phyloP scores from a whole-genome alignment of 1,140 invertebrate species.

The Nasonia vitripennis region DNA sequence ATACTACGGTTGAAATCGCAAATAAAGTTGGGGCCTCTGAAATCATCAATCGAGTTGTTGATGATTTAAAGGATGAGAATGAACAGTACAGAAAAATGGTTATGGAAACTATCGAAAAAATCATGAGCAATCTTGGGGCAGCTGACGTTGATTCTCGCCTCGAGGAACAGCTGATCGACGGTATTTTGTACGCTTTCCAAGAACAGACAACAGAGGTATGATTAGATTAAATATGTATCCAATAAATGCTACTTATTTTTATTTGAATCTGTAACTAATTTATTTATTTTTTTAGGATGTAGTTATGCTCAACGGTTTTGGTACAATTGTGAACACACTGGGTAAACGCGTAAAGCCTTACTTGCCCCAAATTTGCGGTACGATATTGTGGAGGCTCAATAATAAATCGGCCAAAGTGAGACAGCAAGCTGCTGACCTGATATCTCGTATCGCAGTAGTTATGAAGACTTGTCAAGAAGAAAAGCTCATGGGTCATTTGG shows the following conservation, averaged over 20 bases:
- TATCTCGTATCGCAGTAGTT: slow-evolving; percentile 97
- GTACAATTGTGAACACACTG: slow-evolving; percentile 98
- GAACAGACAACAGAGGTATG: slow-evolving; percentile 98
- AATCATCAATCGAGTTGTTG: slow-evolving; percentile 98
- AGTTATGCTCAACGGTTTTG: slow-evolving; percentile 99
- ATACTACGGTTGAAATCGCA: slow-evolving; percentile 99
- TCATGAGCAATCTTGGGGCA: slow-evolving; percentile 97
- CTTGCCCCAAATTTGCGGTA: slow-evolving; percentile 99
- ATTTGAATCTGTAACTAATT: not conserved
- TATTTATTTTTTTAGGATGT: slow-evolving; percentile 84
- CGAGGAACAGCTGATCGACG: slow-evolving; percentile 99
- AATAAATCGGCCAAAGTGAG: slow-evolving; percentile 99
- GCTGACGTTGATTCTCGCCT: slow-evolving; percentile 98
- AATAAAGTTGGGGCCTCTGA: slow-evolving; percentile 99
- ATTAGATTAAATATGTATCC: not conserved
- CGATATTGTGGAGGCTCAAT: slow-evolving; percentile 98
- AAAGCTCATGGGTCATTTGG: slow-evolving; percentile 99
- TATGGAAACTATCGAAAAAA: slow-evolving; percentile 99
- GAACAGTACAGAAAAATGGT: slow-evolving; percentile 99
- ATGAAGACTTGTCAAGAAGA: slow-evolving; percentile 99
- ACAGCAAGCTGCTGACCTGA: slow-evolving; percentile 99
- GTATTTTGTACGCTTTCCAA: slow-evolving; percentile 99
- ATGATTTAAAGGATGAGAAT: slow-evolving; percentile 99
- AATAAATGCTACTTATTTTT: not conserved
- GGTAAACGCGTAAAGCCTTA: slow-evolving; percentile 99